Evolutionary conservation across 53 echinoderm and acorn worm genomes (phyloP).

Genomic region (Zoroaster sp.): DNA sequence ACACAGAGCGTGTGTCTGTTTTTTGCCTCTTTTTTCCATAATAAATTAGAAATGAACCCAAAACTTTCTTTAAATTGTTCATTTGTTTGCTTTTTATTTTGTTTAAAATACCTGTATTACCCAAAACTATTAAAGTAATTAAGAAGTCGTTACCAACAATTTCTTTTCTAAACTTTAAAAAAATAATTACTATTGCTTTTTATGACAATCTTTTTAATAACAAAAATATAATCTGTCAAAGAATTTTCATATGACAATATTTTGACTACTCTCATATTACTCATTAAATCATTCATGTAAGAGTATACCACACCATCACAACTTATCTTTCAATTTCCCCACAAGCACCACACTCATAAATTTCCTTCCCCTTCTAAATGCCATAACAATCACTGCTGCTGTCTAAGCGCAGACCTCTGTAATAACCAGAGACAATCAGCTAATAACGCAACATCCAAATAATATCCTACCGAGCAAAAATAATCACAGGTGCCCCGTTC

Average conservation of each 20-base stretch:
- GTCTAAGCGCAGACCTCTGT: neutral
- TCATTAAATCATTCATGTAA: neutral
- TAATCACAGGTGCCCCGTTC: neutral
- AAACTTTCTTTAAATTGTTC: neutral
- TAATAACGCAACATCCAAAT: slow-evolving; percentile 23
- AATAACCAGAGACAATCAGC: slow-evolving; percentile 29
- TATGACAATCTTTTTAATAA: too few relatives aligned
- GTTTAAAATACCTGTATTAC: neutral
- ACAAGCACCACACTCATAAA: neutral
- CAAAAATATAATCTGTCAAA: too few relatives aligned
- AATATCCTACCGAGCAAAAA: neutral
- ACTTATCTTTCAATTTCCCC: neutral
- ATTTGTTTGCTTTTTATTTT: neutral
- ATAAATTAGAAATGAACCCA: neutral
- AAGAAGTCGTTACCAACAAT: neutral
- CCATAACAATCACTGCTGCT: neutral
- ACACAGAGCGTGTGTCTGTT: neutral
- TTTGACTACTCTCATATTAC: neutral
- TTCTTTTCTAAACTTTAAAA: neutral
- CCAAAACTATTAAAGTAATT: neutral
- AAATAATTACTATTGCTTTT: too few relatives aligned
- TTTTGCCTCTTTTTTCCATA: neutral
- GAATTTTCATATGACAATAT: neutral
- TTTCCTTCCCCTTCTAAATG: neutral
- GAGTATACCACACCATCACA: neutral